Evolutionary conservation across 2,113 vertebrate species (phyloP).

Genomic region (Nycticryphes semicollaris): DNA sequence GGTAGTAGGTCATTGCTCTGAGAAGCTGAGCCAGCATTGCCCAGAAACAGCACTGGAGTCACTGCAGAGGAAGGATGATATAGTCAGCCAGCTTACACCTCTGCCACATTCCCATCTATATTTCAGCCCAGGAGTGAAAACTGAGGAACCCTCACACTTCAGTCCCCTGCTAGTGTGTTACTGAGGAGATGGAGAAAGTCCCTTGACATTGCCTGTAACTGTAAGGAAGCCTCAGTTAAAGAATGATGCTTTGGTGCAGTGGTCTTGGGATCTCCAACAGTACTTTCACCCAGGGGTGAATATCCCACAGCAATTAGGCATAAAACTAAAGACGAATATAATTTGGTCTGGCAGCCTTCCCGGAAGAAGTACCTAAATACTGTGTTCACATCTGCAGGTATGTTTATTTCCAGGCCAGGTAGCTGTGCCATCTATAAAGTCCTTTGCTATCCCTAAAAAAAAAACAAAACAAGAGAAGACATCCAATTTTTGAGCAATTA

Average conservation of each 20-base stretch:
- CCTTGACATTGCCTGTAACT: neutral
- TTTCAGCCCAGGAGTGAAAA: neutral
- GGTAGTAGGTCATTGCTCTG: neutral
- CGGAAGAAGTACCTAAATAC: neutral
- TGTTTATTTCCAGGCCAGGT: neutral
- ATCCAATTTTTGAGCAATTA: slow-evolving; percentile 13
- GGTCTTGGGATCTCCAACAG: neutral
- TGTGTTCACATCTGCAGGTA: neutral
- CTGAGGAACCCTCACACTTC: neutral
- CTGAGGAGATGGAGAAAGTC: neutral
- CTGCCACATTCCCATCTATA: neutral
- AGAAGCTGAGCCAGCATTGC: neutral
- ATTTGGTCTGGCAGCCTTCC: neutral
- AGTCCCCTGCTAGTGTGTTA: neutral
- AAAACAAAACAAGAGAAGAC: neutral
- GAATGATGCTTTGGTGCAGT: neutral
- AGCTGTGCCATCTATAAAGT: neutral
- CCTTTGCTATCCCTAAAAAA: neutral
- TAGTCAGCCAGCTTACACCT: neutral
- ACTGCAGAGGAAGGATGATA: neutral
- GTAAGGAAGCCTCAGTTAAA: neutral
- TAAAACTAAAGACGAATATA: neutral
- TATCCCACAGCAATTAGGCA: neutral
- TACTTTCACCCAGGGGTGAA: neutral
- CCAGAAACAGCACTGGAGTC: neutral